Base-by-base conservation (phyloP, 2,113 vertebrate genomes). In the Lagopus muta region DNA sequence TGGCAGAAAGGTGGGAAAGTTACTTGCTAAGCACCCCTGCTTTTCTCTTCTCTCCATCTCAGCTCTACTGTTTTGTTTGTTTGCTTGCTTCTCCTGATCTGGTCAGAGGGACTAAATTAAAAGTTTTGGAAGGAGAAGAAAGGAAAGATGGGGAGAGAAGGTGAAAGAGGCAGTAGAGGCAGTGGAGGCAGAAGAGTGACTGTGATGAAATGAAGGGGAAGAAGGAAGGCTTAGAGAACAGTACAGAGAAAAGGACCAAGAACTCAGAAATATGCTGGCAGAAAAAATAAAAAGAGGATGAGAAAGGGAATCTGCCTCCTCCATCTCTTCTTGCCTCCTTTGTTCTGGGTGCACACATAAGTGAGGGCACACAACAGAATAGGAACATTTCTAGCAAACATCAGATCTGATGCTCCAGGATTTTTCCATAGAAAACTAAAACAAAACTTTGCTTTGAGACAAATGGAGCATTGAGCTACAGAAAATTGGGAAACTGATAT, bases 101-200 rank as follows among this genome's bases (percentile, higher is more conserved):
- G 30, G 15, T 21, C 82, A 73, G 21, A 82, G 19, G 77, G 21
- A 64, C n/a, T 7, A 62, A 27, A 13, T 22, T 75, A 22, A 72
- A 60, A 15, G 24, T 5, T 43, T 45, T 1, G 30, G 52, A 28
- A 28, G 36, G 24, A 36, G 36, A 67, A 20, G 21, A 32, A 77
- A 57, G 60, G 54, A 61, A 1, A 4, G 28, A 58, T 24, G 6
- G 28, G 36, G 34, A 67, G 45, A 72, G 25, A 36, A 11, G 8
- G 47, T 22, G 17, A n/a, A 40, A 30, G 7, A 73, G 50, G 34
- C 0, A 81, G 12, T 0, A 1, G 5, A 73, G 50, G 34, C 0
- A 81, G 13, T 0, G 1, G 11, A 60, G 21, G 22, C 7, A 86
- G 32, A 10, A 67, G 32, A 0, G 1, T 0, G 0, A 55, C 24